Conservation (phyloP, 2,888 invertebrate genomes). For the Cheilosia urbana region DNA sequence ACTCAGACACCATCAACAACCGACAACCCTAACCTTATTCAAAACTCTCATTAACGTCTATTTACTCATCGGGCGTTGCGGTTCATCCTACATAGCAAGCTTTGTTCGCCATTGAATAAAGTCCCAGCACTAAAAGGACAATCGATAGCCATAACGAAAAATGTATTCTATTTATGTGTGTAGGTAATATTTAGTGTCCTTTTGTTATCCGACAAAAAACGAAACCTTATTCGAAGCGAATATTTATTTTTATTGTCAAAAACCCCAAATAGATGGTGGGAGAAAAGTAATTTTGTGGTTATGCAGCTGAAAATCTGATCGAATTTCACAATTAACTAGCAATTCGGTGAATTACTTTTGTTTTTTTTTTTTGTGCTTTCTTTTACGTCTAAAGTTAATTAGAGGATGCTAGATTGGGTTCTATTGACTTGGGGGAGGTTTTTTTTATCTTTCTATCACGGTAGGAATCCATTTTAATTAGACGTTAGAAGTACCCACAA, state of each 20-base stretch:
- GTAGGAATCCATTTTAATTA: neutral
- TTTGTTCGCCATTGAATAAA: slow-evolving; percentile 21
- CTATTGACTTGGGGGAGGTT: neutral
- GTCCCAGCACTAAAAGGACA: slow-evolving; percentile 14
- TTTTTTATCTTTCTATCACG: neutral
- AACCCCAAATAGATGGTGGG: neutral
- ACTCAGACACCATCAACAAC: neutral
- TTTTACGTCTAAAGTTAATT: slow-evolving; percentile 23
- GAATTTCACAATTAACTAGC: slow-evolving; percentile 36
- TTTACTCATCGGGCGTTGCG: slow-evolving; percentile 33
- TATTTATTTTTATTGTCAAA: slow-evolving; percentile 37
- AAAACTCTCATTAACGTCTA: slow-evolving; percentile 55
- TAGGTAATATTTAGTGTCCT: slow-evolving; percentile 29
- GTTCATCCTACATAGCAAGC: neutral
- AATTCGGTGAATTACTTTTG: slow-evolving; percentile 36
- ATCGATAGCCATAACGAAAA: slow-evolving; percentile 39
- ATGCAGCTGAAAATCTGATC: slow-evolving; percentile 22
- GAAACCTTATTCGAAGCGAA: slow-evolving; percentile 9
- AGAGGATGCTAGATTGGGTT: neutral
- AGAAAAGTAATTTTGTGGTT: slow-evolving; percentile 33
- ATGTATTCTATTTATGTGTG: slow-evolving; percentile 4
- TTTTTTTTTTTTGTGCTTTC: slow-evolving; percentile 15
- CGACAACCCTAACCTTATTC: slow-evolving; percentile 11
- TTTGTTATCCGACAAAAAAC: slow-evolving; percentile 6
- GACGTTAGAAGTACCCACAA: neutral